Conservation (phyloP, 2,888 invertebrate species). For the Syrista parreyssii region DNA sequence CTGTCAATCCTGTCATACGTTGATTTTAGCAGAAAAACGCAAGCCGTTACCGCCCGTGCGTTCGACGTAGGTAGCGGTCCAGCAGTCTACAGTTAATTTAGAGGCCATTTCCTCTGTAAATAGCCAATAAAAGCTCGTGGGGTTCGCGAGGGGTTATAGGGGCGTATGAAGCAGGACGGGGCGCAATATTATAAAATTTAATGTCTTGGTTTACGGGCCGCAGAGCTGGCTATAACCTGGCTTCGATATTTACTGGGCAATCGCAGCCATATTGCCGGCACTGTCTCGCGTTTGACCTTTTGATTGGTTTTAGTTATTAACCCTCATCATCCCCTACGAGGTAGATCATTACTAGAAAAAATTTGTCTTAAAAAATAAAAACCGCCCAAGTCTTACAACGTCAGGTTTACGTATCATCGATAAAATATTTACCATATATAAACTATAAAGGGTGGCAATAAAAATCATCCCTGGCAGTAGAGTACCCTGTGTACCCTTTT, state of each 20-base stretch:
- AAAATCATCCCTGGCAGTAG: background rate
- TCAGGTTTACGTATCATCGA: background rate
- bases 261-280: slow-evolving; percentile 50
- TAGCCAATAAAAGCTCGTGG: slow-evolving; percentile 64
- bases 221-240: slow-evolving; percentile 60
- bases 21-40: background rate
- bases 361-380: background rate
- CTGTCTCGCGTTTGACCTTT: slow-evolving; percentile 19
- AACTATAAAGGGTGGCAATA: background rate
- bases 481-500: background rate
- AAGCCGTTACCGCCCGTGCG: background rate
- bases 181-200: slow-evolving; percentile 67
- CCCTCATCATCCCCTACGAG: background rate
- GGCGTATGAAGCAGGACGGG: slow-evolving; percentile 38
- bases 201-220: slow-evolving; percentile 65
- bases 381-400: background rate
- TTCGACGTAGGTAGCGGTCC: slow-evolving; percentile 57
- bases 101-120: slow-evolving; percentile 66
- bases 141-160: slow-evolving; percentile 33
- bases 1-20: background rate
- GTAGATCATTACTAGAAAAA: background rate
- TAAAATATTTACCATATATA: background rate
- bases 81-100: slow-evolving; percentile 66
- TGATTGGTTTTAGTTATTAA: slow-evolving; percentile 27
- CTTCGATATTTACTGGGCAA: slow-evolving; percentile 62